These are phyloP conservation scores for Melanotaenia nigrans DNA, from an alignment of 2,797 vertebrate species.

Conservation along the genomic window DNA sequence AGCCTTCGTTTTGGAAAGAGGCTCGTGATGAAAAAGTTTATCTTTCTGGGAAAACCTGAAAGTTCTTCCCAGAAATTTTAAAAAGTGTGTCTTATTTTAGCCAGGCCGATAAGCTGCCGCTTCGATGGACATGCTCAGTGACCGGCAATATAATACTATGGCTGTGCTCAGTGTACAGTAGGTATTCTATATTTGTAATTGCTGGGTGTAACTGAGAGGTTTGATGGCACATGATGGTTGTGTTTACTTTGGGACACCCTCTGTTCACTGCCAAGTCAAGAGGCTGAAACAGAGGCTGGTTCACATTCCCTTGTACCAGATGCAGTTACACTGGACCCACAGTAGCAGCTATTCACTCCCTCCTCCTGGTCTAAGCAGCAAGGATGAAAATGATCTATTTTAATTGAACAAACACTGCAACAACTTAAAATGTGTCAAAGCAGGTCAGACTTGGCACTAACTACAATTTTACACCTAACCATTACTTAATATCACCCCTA, in stretches of 20 bases:
- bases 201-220: conserved; percentile 60
- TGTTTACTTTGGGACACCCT: conserved; percentile 43
- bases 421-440: conserved; percentile 19
- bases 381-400: conserved; percentile 4
- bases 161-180: conserved; percentile 33
- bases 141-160: conserved; percentile 24
- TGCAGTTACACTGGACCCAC: conserved; percentile 30
- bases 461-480: not conserved
- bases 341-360: conserved; percentile 42
- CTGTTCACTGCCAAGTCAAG: conserved; percentile 31
- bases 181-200: conserved; percentile 53
- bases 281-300: conserved; percentile 45
- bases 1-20: not conserved
- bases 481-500: conserved; percentile 19
- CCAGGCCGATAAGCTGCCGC: not conserved
- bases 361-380: conserved; percentile 1
- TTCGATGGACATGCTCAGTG: conserved; percentile 10
- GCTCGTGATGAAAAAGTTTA: conserved; percentile 1
- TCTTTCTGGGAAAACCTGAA: conserved; percentile 21
- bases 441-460: conserved; percentile 25
- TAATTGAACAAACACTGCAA: conserved; percentile 5
- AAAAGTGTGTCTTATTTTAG: conserved; percentile 1
- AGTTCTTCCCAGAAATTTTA: conserved; percentile 15
- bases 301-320: conserved; percentile 45
- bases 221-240: conserved; percentile 37